Percentiles rank a stretch among this genome's conserved stretches.
Conservation (phyloP, 2,888 invertebrate species). For the Plebejus melissa region DNA sequence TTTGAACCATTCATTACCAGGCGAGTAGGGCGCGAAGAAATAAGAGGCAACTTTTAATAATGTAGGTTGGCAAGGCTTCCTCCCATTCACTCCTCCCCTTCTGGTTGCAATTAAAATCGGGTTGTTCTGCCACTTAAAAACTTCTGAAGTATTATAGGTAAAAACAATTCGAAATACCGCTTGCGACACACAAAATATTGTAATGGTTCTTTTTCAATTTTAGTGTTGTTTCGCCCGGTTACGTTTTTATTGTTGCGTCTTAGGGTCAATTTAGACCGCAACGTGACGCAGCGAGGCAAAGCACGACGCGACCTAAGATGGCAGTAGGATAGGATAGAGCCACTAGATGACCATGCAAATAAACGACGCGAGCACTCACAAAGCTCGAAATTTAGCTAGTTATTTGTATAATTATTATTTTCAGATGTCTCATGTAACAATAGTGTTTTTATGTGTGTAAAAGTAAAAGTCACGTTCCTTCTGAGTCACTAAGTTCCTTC, state of each 20-base stretch:
- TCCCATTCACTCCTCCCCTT: constrained; percentile 76
- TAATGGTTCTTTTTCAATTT: constrained; percentile 32
- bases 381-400: too few species aligned
- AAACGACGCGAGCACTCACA: too few species aligned
- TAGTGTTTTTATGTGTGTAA: too few species aligned
- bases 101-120: constrained; percentile 76
- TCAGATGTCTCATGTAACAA: too few species aligned
- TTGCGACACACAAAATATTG: constrained; percentile 46
- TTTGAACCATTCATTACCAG: constrained; percentile 58
- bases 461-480: too few species aligned
- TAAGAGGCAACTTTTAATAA: constrained; percentile 76
- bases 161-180: constrained; percentile 63
- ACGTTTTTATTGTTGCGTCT: not conserved
- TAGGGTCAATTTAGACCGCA: too few species aligned
- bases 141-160: constrained; percentile 66
- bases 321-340: too few species aligned
- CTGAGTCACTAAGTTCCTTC: too few species aligned
- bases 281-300: too few species aligned
- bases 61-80: constrained; percentile 75
- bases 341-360: too few species aligned
- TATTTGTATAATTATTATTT: too few species aligned
- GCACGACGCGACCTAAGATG: too few species aligned
- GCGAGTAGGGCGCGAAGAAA: constrained; percentile 56
- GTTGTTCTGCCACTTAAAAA: constrained; percentile 76
- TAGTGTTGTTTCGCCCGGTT: constrained; percentile 12